Base-by-base conservation (phyloP, 2,113 vertebrate genomes). In the Oenanthe oenanthe region DNA sequence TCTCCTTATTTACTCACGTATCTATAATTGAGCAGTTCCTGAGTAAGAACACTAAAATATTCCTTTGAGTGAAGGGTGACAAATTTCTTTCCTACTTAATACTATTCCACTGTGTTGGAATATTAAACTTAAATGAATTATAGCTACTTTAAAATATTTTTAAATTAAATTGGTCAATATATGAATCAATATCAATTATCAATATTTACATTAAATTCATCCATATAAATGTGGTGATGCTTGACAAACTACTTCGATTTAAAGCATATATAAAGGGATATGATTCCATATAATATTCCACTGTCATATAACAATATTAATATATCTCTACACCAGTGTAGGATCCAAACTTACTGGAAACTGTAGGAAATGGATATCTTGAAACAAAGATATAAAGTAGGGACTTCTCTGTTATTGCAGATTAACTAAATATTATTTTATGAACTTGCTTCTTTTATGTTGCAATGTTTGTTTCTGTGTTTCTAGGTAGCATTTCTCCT, bases 401-500 rank as follows among this genome's bases (percentile, higher is more conserved):
- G 63, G 58, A 86, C 62, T 71, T 82, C 25, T 75, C 20, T 92
- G 8, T 79, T 65, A 45, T 76, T 95, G 66, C 28, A 71, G 75
- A 78, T 85, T 92, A 97, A 94, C 38, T 51, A 93, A 83, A 85
- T 94, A 72, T 93, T 93, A 36, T 84, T 90, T 88, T 67, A 91
- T 53, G 85, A 53, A 58, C 91, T 96, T 94, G 42, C 12, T 89
- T 82, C 70, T 67, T 83, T 86, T 79, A 40, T 84, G 61, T 94
- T 95, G 82, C 95, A 92, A 96, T 97, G 76, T 95, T 97, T 92
- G 95, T 85, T 96, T 90, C 82, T 85, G 5, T 67, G 85, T 97
- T 96, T 96, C 86, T 92, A 94, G 92, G 95, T 82, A 89, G 56
- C 6, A 0, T 83, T 65, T 95, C 43, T 75, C 65, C 89, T 94